Percentiles rank a stretch among this genome's conserved stretches.
Conservation (phyloP, 2,797 vertebrate genomes). For the Vultur gryphus region DNA sequence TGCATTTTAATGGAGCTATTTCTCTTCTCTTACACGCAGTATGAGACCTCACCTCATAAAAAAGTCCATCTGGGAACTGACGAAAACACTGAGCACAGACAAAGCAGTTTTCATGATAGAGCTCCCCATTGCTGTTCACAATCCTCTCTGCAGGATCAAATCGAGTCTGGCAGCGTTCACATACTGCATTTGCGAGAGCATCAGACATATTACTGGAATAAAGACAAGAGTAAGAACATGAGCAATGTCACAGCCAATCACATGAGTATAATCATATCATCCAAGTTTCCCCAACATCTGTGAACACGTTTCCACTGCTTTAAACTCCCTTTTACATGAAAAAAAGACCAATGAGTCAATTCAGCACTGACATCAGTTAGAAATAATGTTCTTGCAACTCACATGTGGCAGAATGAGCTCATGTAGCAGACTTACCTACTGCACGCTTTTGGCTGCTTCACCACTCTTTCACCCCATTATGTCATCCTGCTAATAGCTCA, state of each 20-base stretch:
- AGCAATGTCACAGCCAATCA: neutral
- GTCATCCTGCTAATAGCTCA: neutral
- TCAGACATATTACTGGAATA: slow-evolving; percentile 75
- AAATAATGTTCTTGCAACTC: neutral
- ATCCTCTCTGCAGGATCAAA: slow-evolving; percentile 73
- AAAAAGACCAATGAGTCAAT: neutral
- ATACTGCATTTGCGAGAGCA: slow-evolving; percentile 72
- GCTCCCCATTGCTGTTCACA: slow-evolving; percentile 76
- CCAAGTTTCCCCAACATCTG: neutral
- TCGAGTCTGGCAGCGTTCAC: slow-evolving; percentile 71
- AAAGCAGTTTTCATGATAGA: slow-evolving; percentile 78
- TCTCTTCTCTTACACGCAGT: neutral
- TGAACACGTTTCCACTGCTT: neutral
- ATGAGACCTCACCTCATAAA: slow-evolving; percentile 73
- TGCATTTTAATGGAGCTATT: neutral
- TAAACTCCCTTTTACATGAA: neutral
- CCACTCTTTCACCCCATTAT: neutral
- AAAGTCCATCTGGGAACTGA: slow-evolving; percentile 77
- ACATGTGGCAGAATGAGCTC: neutral
- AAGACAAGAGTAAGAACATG: neutral
- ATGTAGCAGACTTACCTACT: neutral
- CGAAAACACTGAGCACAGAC: slow-evolving; percentile 79
- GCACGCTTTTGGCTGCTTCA: neutral
- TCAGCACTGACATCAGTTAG: neutral
- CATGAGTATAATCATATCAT: neutral